Evolutionary conservation across 2,888 invertebrate species (phyloP).

Genomic region (Chironomus tentans): DNA sequence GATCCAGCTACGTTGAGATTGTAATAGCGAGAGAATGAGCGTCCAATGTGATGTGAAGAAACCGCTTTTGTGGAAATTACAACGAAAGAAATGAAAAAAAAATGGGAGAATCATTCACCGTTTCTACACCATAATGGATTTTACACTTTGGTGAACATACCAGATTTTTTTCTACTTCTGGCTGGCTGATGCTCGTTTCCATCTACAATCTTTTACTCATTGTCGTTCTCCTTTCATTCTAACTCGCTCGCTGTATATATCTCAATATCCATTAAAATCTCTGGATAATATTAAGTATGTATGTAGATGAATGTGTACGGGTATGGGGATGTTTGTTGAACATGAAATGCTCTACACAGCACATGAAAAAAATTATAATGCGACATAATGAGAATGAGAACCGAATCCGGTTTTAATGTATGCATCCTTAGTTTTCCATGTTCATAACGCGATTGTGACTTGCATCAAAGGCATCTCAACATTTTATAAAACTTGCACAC

Average conservation of each 20-base stretch:
- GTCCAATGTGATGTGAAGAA: background rate
- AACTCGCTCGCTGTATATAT: background rate
- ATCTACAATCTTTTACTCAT: background rate
- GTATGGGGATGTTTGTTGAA: too few species aligned
- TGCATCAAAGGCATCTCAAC: background rate
- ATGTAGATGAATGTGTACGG: background rate
- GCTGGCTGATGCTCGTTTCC: background rate
- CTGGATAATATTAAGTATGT: constrained; percentile 2
- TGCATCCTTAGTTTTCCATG: too few species aligned
- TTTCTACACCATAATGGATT: background rate
- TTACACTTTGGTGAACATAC: background rate
- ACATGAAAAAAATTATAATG: background rate
- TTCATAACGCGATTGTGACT: too few species aligned
- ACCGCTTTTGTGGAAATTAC: constrained; percentile 8
- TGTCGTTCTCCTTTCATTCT: background rate
- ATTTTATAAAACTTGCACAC: background rate
- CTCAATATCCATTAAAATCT: background rate
- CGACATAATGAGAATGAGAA: background rate
- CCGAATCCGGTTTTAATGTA: too few species aligned
- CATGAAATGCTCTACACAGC: background rate
- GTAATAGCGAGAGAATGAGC: background rate
- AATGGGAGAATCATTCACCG: constrained; percentile 1
- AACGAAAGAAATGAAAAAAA: background rate
- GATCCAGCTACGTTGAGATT: background rate
- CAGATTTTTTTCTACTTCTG: background rate